phyloP scores from a whole-genome alignment of 1,140 invertebrate species.

The Drosophila kurseongensis region DNA sequence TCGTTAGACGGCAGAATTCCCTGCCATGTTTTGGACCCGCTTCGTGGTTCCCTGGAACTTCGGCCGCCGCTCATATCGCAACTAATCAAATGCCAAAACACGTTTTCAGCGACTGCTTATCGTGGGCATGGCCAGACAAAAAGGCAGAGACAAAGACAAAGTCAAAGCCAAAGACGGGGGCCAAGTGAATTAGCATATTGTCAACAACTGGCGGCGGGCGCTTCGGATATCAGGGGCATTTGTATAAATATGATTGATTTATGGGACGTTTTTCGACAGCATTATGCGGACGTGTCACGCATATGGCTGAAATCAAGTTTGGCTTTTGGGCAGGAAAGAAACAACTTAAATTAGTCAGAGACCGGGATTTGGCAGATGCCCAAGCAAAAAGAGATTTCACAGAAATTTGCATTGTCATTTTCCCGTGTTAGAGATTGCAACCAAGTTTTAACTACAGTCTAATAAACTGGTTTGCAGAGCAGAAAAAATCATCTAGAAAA shows the following conservation, averaged over 20 bases:
- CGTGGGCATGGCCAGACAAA: slow-evolving; percentile 19
- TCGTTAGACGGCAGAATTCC: slow-evolving; percentile 19
- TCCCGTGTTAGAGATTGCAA: slow-evolving; percentile 42
- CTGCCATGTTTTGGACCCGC: slow-evolving; percentile 9
- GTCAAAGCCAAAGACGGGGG: slow-evolving; percentile 15
- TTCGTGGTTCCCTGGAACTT: slow-evolving; percentile 9
- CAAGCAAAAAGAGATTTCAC: slow-evolving; percentile 3
- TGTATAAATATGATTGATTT: slow-evolving; percentile 84
- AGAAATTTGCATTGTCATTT: slow-evolving; percentile 65
- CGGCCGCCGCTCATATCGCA: slow-evolving; percentile 29
- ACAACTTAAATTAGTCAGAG: slow-evolving; percentile 3
- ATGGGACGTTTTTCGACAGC: slow-evolving; percentile 84
- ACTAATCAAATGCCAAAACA: slow-evolving; percentile 81
- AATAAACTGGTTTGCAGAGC: slow-evolving; percentile 42
- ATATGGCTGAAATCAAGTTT: slow-evolving; percentile 55
- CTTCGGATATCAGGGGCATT: slow-evolving; percentile 74
- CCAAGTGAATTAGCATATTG: slow-evolving; percentile 66
- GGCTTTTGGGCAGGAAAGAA: neutral
- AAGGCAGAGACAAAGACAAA: slow-evolving; percentile 16
- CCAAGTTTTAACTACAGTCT: slow-evolving; percentile 71
- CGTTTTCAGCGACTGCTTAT: slow-evolving; percentile 70
- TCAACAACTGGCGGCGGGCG: slow-evolving; percentile 40
- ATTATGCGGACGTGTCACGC: slow-evolving; percentile 75
- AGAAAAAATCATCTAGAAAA: slow-evolving; percentile 16
- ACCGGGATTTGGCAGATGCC: slow-evolving; percentile 3